phyloP scores from a whole-genome alignment of 1,140 invertebrate species.

The Drosophila setifemur region DNA sequence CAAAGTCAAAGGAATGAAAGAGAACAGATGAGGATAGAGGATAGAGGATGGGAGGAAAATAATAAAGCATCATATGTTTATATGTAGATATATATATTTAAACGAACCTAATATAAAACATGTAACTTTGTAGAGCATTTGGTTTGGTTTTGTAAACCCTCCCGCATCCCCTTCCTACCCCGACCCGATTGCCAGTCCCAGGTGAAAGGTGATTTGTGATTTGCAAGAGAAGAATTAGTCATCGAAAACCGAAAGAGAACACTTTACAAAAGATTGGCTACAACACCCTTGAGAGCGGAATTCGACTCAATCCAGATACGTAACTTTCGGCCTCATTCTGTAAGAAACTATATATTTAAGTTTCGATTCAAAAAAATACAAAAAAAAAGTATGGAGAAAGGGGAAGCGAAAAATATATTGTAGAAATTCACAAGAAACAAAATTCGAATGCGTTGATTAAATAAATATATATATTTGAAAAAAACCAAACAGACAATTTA shows the following conservation, averaged over 20 bases:
- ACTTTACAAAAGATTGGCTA: constrained; percentile 25
- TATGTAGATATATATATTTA: constrained; percentile 77
- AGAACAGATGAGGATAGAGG: constrained; percentile 37
- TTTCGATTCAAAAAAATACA: constrained; percentile 37
- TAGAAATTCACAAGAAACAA: constrained; percentile 55
- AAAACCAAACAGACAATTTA: constrained; percentile 21
- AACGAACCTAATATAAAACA: constrained; percentile 59
- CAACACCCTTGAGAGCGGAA: constrained; percentile 29
- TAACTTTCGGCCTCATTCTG: constrained; percentile 82
- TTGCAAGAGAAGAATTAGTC: constrained; percentile 41
- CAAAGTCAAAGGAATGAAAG: constrained; percentile 67
- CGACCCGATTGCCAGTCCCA: constrained; percentile 9
- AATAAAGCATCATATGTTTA: constrained; percentile 69
- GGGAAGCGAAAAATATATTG: constrained; percentile 19
- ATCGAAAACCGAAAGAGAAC: constrained; percentile 27
- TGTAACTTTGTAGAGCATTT: constrained; percentile 70
- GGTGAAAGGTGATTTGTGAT: constrained; percentile 38
- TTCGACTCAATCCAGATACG: constrained; percentile 80
- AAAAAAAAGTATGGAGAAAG: constrained; percentile 14
- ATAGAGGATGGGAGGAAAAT: constrained; percentile 21
- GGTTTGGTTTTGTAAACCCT: constrained; percentile 74
- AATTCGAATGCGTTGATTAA: constrained; percentile 44
- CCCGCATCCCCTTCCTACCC: neutral
- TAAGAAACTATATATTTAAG: constrained; percentile 73
- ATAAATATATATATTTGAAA: constrained; percentile 38